Conservation (phyloP, 2,113 vertebrate genomes). For the Xyrauchen texanus region DNA sequence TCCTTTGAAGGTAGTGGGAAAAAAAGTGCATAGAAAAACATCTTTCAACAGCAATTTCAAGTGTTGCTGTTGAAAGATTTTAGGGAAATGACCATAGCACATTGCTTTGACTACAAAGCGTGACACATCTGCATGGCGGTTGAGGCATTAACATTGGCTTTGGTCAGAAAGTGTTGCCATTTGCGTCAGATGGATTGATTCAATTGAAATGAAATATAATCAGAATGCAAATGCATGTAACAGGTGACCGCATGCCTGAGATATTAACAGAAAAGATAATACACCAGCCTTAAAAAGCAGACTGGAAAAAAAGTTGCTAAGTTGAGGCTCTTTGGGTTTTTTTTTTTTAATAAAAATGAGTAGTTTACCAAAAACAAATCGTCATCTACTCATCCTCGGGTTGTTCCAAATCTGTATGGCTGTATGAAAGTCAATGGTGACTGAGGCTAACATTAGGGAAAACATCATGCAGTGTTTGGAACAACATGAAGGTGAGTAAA, state of each 20-base stretch:
- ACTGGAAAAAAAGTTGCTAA: background rate
- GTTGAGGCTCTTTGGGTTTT: background rate
- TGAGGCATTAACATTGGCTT: too few species aligned
- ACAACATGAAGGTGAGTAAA: too few species aligned
- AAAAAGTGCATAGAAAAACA: constrained; percentile 32
- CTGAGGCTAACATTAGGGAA: too few species aligned
- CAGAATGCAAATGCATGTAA: background rate
- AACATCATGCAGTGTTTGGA: too few species aligned
- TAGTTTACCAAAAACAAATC: background rate
- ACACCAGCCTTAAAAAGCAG: background rate
- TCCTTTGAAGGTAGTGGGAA: background rate
- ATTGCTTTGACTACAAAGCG: background rate
- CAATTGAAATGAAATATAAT: background rate
- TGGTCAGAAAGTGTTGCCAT: background rate
- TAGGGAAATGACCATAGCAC: background rate
- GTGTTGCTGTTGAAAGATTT: background rate
- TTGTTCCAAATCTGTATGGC: too few species aligned
- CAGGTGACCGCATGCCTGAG: background rate
- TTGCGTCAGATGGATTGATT: background rate
- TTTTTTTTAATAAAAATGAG: background rate
- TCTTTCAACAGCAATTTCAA: constrained; percentile 32
- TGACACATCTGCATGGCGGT: too few species aligned
- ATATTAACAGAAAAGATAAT: too few species aligned
- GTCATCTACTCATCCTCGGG: too few species aligned
- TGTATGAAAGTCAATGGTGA: too few species aligned